Conservation (phyloP, 2,888 invertebrate species). For the Rambutsinella grinnellia region DNA sequence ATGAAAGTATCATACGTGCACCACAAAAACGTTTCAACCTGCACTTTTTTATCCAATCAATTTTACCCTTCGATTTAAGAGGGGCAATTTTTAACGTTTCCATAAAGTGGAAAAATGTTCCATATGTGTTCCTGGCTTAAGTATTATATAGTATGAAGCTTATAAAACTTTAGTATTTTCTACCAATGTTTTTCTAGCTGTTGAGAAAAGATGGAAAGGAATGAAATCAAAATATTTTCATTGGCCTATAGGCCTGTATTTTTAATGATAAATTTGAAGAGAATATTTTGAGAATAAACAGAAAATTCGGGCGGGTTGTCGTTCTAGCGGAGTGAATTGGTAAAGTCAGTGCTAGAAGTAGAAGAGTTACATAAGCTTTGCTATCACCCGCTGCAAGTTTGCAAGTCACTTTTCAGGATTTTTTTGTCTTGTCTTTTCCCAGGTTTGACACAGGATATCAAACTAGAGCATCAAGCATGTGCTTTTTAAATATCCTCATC, state of each 20-base stretch:
- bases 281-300: conserved; percentile 53
- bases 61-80: conserved; percentile 16
- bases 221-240: conserved; percentile 52
- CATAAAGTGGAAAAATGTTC: conserved; percentile 18
- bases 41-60: conserved; percentile 31
- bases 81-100: conserved; percentile 1
- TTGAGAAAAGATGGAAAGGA: conserved; percentile 36
- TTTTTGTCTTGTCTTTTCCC: no score
- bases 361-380: no score
- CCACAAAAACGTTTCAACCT: background rate
- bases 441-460: no score
- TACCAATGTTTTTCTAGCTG: conserved; percentile 36
- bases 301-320: conserved; percentile 7
- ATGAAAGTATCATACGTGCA: background rate
- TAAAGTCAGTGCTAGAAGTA: background rate
- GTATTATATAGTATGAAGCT: no score
- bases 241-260: conserved; percentile 30
- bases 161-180: background rate
- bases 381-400: no score
- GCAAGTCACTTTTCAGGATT: no score
- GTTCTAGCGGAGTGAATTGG: no score
- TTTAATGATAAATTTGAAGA: conserved; percentile 43
- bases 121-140: no score
- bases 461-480: no score
- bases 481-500: no score